Evolutionary conservation across 1,140 invertebrate genomes (phyloP), one percentile per base, ranked within the genome.

Genomic region (Drosophila oshimai): DNA sequence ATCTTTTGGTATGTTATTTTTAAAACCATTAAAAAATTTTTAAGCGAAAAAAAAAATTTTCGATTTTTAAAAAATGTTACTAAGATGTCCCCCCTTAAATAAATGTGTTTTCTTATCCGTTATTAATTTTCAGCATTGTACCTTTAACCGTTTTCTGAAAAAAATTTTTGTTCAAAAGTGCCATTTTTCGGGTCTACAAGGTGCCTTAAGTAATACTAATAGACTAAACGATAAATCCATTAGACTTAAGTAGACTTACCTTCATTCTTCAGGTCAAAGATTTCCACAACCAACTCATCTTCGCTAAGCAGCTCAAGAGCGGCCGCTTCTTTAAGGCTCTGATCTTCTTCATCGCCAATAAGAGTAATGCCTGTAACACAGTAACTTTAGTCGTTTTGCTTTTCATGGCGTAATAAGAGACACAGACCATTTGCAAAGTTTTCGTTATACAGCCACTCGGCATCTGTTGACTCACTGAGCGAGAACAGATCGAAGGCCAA

Each of bases 381-480:
- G 4, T 12, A 4, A 6, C 1, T 18, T 44, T 15, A 37, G 10
- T 13, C 6, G 10, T 6, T 9, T 28, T 2, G 4, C 9, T 6
- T n/a, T 0, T 9, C 12, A 13, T 7, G 7, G 4, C 1, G 2
- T 22, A 47, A 1, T 1, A 12, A 10, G 7, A 22, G 2, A 15
- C 12, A 60, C 69, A 57, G 17, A 90, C 89, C 89, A 72, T 80
- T 81, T 84, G 89, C 89, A 86, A 90, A 89, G 79, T 90, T 78
- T 75, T 89, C 81, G 53, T 88, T 86, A 61, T 74, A 86, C 13
- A 90, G 64, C 61, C 87, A 88, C n/a, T 33, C 36, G 9, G 9
- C 12, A n/a, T 46, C 34, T 46, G 57, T 31, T 10, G 81, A 24
- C 28, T 90, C 78, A 73, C 50, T 61, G 50, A 90, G 75, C 57